Evolutionary conservation across 2,888 invertebrate genomes (phyloP), one percentile per base, ranked within the genome.

Genomic region (Nasonia oneida): DNA sequence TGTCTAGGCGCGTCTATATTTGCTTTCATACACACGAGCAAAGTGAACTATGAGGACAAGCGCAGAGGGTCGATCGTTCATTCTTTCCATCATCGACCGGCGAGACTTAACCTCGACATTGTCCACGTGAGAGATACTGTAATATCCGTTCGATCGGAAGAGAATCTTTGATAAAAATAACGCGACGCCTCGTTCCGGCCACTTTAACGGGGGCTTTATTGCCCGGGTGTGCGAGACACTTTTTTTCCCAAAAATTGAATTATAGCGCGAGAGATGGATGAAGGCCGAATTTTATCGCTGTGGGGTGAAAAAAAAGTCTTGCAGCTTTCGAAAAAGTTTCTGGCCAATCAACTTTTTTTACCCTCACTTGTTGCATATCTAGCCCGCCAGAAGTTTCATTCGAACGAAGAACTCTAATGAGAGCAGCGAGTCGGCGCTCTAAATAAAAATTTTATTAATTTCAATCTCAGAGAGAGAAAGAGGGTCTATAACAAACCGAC

Each of bases 111-210:
- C 53, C 53, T 53, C 18, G 53, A 53, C 53, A 53, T 53, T 53
- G 53, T 53, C 37, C 37, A 37, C 37, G 18, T 5, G 1, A 18
- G 18, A 53, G 53, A 53, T 53, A 18, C 15, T 18, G 18, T 53
- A 53, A 18, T 53, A 18, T 18, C 18, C 53, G 42, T 67, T 53
- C 10, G 12, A n/a, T 1, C 23, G 37, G 42, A 39, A 70, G 50
- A 77, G 53, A 77, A 39, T 57, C 42, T 77, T 77, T 77, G 53
- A 77, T 83, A 83, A 39, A 76, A 76, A 70, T 50, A 53, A 42
- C 33, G 15, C 8, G 15, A n/a, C 39, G 39, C 33, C 47, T 53
- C 70, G 79, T 79, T 79, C 79, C 18, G 15, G 53, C 53, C 53
- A 50, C 47, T 8, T 47, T 29, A 64, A 57, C 57, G n/a, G n/a